Evolutionary conservation across 2,888 invertebrate genomes (phyloP).

Genomic region (Ecdyonurus torrentis): DNA sequence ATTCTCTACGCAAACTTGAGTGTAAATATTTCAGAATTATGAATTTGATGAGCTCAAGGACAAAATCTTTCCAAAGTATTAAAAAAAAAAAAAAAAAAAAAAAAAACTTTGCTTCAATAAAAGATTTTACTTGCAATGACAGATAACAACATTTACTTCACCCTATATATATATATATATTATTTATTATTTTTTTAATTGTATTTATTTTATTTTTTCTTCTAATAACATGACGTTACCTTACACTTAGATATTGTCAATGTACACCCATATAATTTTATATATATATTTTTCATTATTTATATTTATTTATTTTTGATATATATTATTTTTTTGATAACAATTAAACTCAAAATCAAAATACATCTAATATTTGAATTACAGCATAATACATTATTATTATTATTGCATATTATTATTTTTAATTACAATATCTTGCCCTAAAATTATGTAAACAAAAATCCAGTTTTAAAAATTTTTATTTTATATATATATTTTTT

Average conservation of each 20-base stretch:
- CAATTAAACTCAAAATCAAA: background rate
- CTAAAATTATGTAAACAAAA: background rate
- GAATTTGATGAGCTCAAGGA: no score
- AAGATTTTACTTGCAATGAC: no score
- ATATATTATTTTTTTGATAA: no score
- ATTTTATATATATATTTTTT: background rate
- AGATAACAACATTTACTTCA: no score
- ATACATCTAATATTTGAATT: background rate
- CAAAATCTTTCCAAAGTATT: no score
- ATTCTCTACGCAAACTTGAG: no score
- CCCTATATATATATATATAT: no score
- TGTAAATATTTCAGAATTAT: no score
- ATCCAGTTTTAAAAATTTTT: background rate
- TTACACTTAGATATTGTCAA: constrained; percentile 1
- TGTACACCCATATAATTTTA: constrained; percentile 1
- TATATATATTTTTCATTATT: background rate
- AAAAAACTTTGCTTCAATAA: no score
- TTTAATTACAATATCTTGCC: background rate
- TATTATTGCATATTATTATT: background rate
- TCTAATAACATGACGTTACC: background rate
- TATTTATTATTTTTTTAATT: no score
- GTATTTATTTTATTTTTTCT: no score
- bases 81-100: no score
- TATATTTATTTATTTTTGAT: background rate
- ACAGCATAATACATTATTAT: background rate